Conservation (phyloP, 2,888 invertebrate genomes). For the Agrochola lychnidis region DNA sequence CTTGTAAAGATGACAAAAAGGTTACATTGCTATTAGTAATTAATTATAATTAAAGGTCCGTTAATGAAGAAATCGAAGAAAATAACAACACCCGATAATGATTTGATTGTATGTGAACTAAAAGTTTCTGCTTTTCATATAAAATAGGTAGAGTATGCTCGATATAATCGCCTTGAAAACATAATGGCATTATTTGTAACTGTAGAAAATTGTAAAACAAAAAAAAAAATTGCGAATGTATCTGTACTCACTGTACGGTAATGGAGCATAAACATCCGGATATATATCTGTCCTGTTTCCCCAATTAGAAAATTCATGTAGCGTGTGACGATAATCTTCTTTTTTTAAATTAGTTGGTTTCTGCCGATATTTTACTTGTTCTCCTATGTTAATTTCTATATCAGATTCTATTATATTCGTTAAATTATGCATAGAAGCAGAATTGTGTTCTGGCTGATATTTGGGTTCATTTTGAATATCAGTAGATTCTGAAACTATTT, state of each 20-base stretch:
- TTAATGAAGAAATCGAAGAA: slow-evolving; percentile 13
- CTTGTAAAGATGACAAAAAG: slow-evolving; percentile 22
- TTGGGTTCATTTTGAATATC: slow-evolving; percentile 41
- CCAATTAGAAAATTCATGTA: slow-evolving; percentile 85
- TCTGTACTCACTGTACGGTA: slow-evolving; percentile 94
- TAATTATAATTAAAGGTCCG: neutral
- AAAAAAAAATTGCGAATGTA: slow-evolving; percentile 48
- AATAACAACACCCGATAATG: neutral
- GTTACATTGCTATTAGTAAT: neutral
- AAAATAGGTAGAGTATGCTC: slow-evolving; percentile 12
- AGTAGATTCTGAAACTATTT: slow-evolving; percentile 48
- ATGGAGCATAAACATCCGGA: slow-evolving; percentile 94
- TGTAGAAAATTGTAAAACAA: slow-evolving; percentile 44
- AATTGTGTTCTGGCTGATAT: slow-evolving; percentile 48
- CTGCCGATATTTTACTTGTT: slow-evolving; percentile 71
- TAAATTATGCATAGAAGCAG: slow-evolving; percentile 69
- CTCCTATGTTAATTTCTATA: slow-evolving; percentile 59
- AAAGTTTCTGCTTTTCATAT: slow-evolving; percentile 11
- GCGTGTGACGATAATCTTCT: slow-evolving; percentile 81
- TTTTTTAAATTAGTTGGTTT: slow-evolving; percentile 70
- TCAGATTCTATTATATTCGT: slow-evolving; percentile 52
- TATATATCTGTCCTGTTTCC: slow-evolving; percentile 90
- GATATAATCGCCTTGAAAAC: slow-evolving; percentile 31
- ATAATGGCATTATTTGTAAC: slow-evolving; percentile 43
- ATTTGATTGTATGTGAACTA: neutral